phyloP scores from a whole-genome alignment of 1,140 invertebrate genomes.

The Scaptomyza pallida region DNA sequence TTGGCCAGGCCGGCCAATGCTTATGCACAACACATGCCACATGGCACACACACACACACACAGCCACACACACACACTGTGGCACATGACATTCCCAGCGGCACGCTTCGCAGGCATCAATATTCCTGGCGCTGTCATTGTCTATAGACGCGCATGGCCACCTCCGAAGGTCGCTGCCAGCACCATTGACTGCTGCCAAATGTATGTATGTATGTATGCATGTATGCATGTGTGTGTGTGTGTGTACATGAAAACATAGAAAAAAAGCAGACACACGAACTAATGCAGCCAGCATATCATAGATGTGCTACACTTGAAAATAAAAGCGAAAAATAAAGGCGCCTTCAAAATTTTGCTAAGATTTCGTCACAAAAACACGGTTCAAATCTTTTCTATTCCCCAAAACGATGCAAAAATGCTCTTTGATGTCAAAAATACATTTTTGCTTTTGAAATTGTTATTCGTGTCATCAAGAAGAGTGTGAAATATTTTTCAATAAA shows the following conservation, averaged over 20 bases:
- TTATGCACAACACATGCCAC: slow-evolving; percentile 7
- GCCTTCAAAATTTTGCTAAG: background rate
- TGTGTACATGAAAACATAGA: background rate
- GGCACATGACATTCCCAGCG: slow-evolving; percentile 69
- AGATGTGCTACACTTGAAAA: background rate
- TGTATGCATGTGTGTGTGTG: background rate
- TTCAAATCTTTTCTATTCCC: too few relatives aligned
- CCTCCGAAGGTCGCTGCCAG: slow-evolving; percentile 44
- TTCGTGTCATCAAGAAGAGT: too few relatives aligned
- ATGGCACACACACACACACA: too few relatives aligned
- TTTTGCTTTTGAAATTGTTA: too few relatives aligned
- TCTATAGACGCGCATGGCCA: slow-evolving; percentile 54
- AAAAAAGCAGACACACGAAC: background rate
- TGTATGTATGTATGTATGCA: background rate
- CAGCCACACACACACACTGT: too few relatives aligned
- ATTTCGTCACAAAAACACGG: too few relatives aligned
- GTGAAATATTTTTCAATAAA: too few relatives aligned
- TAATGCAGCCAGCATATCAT: slow-evolving; percentile 2
- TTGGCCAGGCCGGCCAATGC: background rate
- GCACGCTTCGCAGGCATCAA: slow-evolving; percentile 68
- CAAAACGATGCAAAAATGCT: too few relatives aligned
- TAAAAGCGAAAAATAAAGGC: background rate
- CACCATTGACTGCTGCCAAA: slow-evolving; percentile 10
- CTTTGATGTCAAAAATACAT: too few relatives aligned
- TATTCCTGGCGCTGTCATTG: slow-evolving; percentile 60